phyloP scores from a whole-genome alignment of 2,888 invertebrate species.

The Cosmorhoe ocellata region DNA sequence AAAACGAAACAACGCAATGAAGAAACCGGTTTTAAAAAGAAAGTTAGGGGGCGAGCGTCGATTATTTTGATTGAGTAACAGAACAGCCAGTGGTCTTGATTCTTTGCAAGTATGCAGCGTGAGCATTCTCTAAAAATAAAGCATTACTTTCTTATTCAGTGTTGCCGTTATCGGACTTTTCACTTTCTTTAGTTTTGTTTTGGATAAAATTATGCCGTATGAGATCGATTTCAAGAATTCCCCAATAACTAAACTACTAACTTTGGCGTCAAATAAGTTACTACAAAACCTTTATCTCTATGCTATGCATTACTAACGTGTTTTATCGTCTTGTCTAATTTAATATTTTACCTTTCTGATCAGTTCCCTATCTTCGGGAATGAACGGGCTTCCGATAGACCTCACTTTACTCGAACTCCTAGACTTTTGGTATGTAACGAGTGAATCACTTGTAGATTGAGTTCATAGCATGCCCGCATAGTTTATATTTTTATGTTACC shows the following conservation, averaged over 20 bases:
- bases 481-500: neutral
- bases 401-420: constrained; percentile 67
- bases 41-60: constrained; percentile 8
- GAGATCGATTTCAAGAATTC: no score
- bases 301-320: no score
- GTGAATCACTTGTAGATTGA: constrained; percentile 4
- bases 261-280: no score
- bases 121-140: neutral
- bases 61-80: constrained; percentile 15
- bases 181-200: no score
- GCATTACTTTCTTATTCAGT: neutral
- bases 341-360: constrained; percentile 38
- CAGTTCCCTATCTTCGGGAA: constrained; percentile 67
- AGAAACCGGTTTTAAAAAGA: constrained; percentile 19
- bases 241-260: no score
- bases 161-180: no score
- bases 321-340: constrained; percentile 17
- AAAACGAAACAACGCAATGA: no score
- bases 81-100: neutral
- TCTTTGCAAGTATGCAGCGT: no score
- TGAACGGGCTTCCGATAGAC: constrained; percentile 71
- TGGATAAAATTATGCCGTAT: no score
- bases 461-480: constrained; percentile 24
- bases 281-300: no score
- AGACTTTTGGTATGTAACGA: constrained; percentile 69